Evolutionary conservation across 2,113 vertebrate species (phyloP), one percentile per base, ranked within the genome.

Genomic region (Gasterosteus aculeatus): DNA sequence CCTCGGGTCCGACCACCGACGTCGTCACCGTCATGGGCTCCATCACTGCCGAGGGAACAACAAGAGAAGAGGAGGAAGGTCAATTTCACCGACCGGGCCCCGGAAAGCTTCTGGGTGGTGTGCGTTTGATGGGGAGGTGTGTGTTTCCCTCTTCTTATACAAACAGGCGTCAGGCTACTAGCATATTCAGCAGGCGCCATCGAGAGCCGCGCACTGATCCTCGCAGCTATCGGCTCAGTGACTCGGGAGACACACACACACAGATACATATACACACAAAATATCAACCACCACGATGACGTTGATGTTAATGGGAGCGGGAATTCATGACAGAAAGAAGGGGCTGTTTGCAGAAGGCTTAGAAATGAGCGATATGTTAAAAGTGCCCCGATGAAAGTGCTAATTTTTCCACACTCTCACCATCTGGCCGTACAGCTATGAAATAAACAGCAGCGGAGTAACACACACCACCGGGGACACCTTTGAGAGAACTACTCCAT

Each of bases 11-110:
- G 1, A 93, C 83, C 44, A 95, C 85, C 1, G 96, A 97, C 0
- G 95, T 95, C 49, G 95, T 96, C 59, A 96, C 93, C 0, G 95
- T 93, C 72, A 94, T 90, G 0, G 79, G 68, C 61, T 98, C 97
- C 96, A 95, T 95, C 77, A 90, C 96, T 96, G 77, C 26, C 22
- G 4, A 51, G 47, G 38, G 51, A 56, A 14, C 53, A 54, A 31
- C 14, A 57, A 18, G 42, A 15, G 26, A 18, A 41, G 29, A 68
- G 58, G 60, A 12, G 19, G 16, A 19, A 19, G 33, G 18, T 49
- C 4, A 44, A 49, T 33, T 35, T 54, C 44, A 41, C 61, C 49
- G 57, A 74, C 60, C 54, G 62, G 10, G 4, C 67, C 44, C 3
- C 46, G 19, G 29, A 69, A 65, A 61, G 41, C 42, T n/a, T 41